Conservation (phyloP, 2,797 vertebrate genomes). For the Zenarchopterus dispar region DNA sequence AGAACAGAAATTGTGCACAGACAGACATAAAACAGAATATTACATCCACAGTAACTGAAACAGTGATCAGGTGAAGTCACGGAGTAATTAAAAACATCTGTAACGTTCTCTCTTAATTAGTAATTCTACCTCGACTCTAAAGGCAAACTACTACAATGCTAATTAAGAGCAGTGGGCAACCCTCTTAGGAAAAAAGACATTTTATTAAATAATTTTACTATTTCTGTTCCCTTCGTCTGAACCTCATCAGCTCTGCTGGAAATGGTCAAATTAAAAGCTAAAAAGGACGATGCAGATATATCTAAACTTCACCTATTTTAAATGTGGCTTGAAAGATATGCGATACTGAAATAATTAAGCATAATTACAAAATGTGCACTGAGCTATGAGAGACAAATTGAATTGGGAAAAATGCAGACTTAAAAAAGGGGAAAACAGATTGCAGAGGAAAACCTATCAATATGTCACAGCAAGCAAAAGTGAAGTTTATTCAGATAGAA, state of each 20-base stretch:
- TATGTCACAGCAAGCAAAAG: slow-evolving; percentile 72
- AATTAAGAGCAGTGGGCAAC: slow-evolving; percentile 75
- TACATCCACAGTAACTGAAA: slow-evolving; percentile 1
- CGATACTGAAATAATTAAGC: slow-evolving; percentile 41
- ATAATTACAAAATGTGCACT: slow-evolving; percentile 34
- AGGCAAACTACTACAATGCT: slow-evolving; percentile 53
- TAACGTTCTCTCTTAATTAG: slow-evolving; percentile 57
- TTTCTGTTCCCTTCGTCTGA: slow-evolving; percentile 60
- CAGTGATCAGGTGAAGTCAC: slow-evolving; percentile 8
- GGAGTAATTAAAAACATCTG: slow-evolving; percentile 9
- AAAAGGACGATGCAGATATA: not conserved
- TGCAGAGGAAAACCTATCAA: slow-evolving; percentile 61
- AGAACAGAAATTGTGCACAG: slow-evolving; percentile 10
- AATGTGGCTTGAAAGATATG: not conserved
- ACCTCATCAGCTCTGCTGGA: slow-evolving; percentile 58
- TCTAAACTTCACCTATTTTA: not conserved
- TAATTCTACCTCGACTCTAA: slow-evolving; percentile 43
- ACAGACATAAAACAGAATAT: not conserved
- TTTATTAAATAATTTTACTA: slow-evolving; percentile 80
- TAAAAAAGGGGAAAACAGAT: slow-evolving; percentile 51
- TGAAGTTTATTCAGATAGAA: slow-evolving; percentile 76
- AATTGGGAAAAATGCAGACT: slow-evolving; percentile 30
- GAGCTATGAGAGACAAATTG: slow-evolving; percentile 25
- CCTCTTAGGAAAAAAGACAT: slow-evolving; percentile 33
- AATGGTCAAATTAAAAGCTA: slow-evolving; percentile 3